Conservation (phyloP, 2,797 vertebrate genomes). For the Cynopterus sphinx region DNA sequence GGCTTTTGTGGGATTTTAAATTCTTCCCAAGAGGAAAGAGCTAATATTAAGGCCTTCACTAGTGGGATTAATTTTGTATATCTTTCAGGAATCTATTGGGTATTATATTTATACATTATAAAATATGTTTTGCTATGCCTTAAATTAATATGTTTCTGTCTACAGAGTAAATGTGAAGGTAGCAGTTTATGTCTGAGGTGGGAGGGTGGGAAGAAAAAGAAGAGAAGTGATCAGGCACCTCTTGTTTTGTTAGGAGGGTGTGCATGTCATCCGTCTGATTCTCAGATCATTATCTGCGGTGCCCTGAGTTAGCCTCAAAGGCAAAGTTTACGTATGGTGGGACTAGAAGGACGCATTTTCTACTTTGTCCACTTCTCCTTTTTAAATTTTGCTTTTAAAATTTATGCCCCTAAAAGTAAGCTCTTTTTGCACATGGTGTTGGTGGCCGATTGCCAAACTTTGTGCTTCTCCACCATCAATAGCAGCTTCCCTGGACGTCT, state of each 20-base stretch:
- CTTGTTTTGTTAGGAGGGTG: not conserved
- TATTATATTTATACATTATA: slow-evolving; percentile 87
- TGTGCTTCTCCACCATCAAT: slow-evolving; percentile 68
- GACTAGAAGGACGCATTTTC: not conserved
- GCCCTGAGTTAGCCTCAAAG: not conserved
- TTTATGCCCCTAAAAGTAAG: not conserved
- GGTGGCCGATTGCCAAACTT: slow-evolving; percentile 70
- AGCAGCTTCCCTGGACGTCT: slow-evolving; percentile 78
- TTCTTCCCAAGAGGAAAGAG: slow-evolving; percentile 85
- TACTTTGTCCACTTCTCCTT: not conserved
- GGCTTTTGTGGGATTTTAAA: slow-evolving; percentile 87
- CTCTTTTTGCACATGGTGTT: slow-evolving; percentile 45
- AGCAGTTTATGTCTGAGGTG: not conserved
- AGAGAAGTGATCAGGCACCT: not conserved
- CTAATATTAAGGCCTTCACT: slow-evolving; percentile 87
- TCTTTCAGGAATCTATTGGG: slow-evolving; percentile 84
- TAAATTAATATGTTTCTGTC: slow-evolving; percentile 84
- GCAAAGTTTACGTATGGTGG: not conserved
- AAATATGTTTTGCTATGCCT: slow-evolving; percentile 86
- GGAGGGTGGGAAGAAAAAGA: not conserved
- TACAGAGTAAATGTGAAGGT: slow-evolving; percentile 47
- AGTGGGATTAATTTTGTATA: slow-evolving; percentile 87
- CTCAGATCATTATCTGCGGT: not conserved
- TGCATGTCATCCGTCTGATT: not conserved
- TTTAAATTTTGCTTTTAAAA: slow-evolving; percentile 43